Evolutionary conservation across 2,797 vertebrate species (phyloP), one percentile per base, ranked within the genome.

Genomic region (Parauchenoglanis ngamensis): DNA sequence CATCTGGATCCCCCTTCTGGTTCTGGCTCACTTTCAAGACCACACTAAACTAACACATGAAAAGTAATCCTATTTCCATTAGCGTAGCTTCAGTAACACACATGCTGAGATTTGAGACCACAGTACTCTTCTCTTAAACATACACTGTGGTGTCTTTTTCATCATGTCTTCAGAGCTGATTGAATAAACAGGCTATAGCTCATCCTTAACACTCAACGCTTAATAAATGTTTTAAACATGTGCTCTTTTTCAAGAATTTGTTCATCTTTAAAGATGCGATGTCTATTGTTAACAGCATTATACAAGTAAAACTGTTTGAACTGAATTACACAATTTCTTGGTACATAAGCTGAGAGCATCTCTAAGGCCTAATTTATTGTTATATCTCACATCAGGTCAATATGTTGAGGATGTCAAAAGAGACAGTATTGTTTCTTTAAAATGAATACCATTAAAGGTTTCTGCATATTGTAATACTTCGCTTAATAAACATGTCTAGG

Each of bases 1-100:
- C 91, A 91, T 90, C 89, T 92, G 89, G 88, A 92, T 90, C 85
- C 83, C 84, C 67, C 35, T 86, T 91, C 89, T 57, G 87, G 80
- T 86, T 78, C 86, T 90, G 90, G 88, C 90, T 80, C 49, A 5
- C 78, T 63, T 81, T 88, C 83, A 77, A 86, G 84, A 83, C 90
- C 87, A 88, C 87, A 80, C 86, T 61, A 72, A 90, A 80, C 81
- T 83, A 79, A 84, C 85, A 83, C 87, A 84, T 83, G 68, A 85
- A 88, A 80, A 86, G 83, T 86, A 89, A 87, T 87, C 86, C 88
- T 87, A 85, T 92, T 89, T 86, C 89, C 90, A 86, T 90, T 87
- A 87, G 86, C 83, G 61, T 76, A 87, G 63, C 81, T 86, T 91
- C 86, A 87, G 87, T 87, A 77, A 86, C 81, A 81, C 49, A 86